Base-by-base conservation (phyloP, 2,113 vertebrate species). In the Orycteropus afer region DNA sequence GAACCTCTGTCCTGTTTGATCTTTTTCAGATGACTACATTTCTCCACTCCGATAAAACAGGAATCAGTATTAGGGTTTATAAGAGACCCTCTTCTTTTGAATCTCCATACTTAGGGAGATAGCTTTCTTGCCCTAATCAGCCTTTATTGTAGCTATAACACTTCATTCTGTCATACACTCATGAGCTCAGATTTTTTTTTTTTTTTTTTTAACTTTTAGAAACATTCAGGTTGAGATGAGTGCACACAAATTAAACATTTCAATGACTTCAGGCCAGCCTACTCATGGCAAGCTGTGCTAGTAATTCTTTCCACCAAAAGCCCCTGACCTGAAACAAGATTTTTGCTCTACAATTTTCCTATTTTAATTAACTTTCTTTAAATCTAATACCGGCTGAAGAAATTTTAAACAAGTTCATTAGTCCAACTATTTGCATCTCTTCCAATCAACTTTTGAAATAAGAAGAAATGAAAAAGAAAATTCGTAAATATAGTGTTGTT, bases 291-390 rank as follows among this genome's bases (percentile, higher is more conserved):
- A 96, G 89, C 92, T 96, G 57, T 85, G 73, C 93, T 96, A 96
- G 97, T 67, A 95, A 91, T 93, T 91, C 76, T 97, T 97, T 97
- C 92, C 93, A 97, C 34, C 81, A 93, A 78, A 25, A 96, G 20
- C 27, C 85, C 73, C 89, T 73, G 57, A 95, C 53, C 42, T 61
- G 45, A 89, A 96, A 96, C 23, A 95, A 57, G 27, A 81, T 92
- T 51, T 42, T 79, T 95, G 87, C 3, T 78, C 78, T 47, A 42
- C 37, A 86, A 27, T 95, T 95, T 79, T 83, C 95, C 15, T 83
- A 89, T 92, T 96, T 97, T 94, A 95, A 89, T 95, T 93, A 95
- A 97, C 81, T 86, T 91, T 78, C 84, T 96, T 96, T 59, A 95
- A 88, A 63, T 86, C 53, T 94, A 82, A 96, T 93, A 95, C 90